Conservation (phyloP, 2,113 vertebrate species). For the Hyperoodon ampullatus region DNA sequence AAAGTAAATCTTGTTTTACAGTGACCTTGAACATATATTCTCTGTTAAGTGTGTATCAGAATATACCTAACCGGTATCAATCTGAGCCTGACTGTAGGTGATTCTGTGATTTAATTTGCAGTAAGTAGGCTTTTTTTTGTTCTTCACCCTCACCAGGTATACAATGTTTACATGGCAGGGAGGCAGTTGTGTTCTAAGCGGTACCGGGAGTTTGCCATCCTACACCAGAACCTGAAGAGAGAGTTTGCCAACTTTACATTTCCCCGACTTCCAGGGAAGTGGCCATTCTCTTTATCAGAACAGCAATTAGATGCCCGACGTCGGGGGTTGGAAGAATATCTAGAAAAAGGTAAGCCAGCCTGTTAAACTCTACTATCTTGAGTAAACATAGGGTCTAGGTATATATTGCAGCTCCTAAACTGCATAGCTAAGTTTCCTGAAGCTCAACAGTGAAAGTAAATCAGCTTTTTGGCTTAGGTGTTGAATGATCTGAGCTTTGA, state of each 20-base stretch:
- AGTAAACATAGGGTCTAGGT: neutral
- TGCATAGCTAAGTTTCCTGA: neutral
- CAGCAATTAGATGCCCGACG: slow-evolving; percentile 96
- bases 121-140: slow-evolving; percentile 25
- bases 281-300: slow-evolving; percentile 97
- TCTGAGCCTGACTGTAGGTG: neutral
- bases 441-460: neutral
- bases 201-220: slow-evolving; percentile 95
- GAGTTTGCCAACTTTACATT: slow-evolving; percentile 97
- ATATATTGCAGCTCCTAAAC: neutral
- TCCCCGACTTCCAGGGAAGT: slow-evolving; percentile 96
- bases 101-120: slow-evolving; percentile 18
- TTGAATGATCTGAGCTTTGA: neutral
- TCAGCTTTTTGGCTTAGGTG: neutral
- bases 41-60: neutral
- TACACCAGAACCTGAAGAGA: slow-evolving; percentile 97
- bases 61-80: neutral
- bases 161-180: slow-evolving; percentile 98
- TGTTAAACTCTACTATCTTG: neutral
- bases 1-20: slow-evolving; percentile 36
- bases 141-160: slow-evolving; percentile 87
- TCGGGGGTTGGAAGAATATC: slow-evolving; percentile 95
- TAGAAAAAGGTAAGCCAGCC: slow-evolving; percentile 91
- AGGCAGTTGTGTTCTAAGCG: slow-evolving; percentile 96
- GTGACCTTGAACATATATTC: neutral